A percentile compares a stretch with the other conserved stretches of the same genome.
phyloP scores from a whole-genome alignment of 2,888 invertebrate genomes.

The Zhuqinia jingwanae region DNA sequence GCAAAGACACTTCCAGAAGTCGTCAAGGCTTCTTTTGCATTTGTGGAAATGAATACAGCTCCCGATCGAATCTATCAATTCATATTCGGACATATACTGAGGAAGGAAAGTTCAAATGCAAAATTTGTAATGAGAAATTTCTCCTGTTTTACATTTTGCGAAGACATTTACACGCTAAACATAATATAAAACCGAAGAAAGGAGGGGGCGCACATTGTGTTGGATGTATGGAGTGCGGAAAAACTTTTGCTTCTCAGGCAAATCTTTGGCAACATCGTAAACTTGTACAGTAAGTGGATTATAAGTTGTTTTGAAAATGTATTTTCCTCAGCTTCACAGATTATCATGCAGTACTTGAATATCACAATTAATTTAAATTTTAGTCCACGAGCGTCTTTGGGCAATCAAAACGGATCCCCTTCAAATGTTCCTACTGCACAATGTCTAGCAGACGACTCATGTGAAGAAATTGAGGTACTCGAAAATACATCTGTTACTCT shows the following conservation, averaged over 20 bases:
- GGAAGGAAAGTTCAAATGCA: background rate
- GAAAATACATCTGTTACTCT: too few relatives aligned
- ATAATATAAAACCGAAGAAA: background rate
- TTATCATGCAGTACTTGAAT: too few relatives aligned
- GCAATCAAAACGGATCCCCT: too few relatives aligned
- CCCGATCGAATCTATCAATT: background rate
- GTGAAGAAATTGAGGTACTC: too few relatives aligned
- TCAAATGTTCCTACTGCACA: too few relatives aligned
- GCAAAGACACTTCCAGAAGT: background rate
- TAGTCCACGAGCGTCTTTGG: too few relatives aligned
- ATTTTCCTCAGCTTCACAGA: too few relatives aligned
- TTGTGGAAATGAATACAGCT: background rate
- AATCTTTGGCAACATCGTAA: background rate
- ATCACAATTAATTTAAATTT: too few relatives aligned
- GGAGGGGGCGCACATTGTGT: background rate
- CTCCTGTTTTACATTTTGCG: constrained; percentile 7
- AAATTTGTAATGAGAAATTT: background rate
- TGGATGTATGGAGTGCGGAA: background rate
- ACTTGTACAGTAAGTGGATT: background rate
- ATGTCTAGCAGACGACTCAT: too few relatives aligned
- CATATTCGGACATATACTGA: background rate
- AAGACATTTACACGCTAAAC: background rate
- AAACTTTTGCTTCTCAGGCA: background rate
- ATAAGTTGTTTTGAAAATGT: background rate
- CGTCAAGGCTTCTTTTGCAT: background rate